These are phyloP conservation scores for Scaptomyza caliginosa DNA, from an alignment of 2,888 invertebrate genomes.

Conservation along the genomic window DNA sequence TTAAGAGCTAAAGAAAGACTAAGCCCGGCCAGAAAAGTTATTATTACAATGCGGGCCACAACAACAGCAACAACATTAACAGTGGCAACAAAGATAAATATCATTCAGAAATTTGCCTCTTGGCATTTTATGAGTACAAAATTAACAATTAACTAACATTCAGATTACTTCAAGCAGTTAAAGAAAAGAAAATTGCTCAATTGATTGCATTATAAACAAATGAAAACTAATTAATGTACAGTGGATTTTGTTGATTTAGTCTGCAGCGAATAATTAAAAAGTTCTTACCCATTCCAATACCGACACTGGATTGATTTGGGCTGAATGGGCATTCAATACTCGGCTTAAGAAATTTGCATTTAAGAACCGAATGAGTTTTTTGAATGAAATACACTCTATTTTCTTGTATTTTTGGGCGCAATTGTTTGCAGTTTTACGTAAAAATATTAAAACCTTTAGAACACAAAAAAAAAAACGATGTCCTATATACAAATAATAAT, in stretches of 20 bases:
- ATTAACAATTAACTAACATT: slow-evolving; percentile 62
- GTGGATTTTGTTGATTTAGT: slow-evolving; percentile 19
- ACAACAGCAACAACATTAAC: slow-evolving; percentile 19
- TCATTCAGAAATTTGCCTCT: slow-evolving; percentile 28
- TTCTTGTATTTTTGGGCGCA: no score
- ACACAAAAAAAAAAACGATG: no score
- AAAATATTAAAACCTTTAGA: no score
- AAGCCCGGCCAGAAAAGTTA: slow-evolving; percentile 48
- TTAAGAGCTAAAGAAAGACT: slow-evolving; percentile 28
- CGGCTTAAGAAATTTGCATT: no score
- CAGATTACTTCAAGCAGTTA: slow-evolving; percentile 6
- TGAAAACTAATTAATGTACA: slow-evolving; percentile 20
- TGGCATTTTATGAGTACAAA: slow-evolving; percentile 49
- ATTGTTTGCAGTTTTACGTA: no score
- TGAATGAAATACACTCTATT: no score
- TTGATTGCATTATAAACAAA: slow-evolving; percentile 40
- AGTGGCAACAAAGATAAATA: slow-evolving; percentile 13
- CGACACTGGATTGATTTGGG: no score
- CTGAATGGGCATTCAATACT: no score
- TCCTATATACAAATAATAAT: no score
- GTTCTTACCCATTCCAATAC: no score
- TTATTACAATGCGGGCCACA: slow-evolving; percentile 44
- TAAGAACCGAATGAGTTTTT: no score
- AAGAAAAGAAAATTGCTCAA: slow-evolving; percentile 46
- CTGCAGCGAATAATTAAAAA: neutral